These are phyloP conservation scores for Sinopyrophorus schimmeli DNA, from an alignment of 2,888 invertebrate genomes.

Conservation along the genomic window DNA sequence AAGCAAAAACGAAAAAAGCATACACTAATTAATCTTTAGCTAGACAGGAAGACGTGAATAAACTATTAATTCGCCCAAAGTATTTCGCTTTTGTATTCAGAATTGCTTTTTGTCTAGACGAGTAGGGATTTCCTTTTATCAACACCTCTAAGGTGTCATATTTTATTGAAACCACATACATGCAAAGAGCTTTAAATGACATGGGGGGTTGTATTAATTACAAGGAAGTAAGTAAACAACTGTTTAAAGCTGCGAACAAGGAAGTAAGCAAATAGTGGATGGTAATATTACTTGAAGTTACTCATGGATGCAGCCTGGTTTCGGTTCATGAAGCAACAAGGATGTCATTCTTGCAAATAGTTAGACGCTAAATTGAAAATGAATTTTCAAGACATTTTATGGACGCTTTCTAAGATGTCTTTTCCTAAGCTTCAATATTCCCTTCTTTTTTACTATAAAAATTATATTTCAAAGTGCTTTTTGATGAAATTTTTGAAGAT, in stretches of 20 bases:
- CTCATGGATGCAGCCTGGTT: conserved; percentile 7
- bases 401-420: too few species aligned
- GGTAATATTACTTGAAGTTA: conserved; percentile 6
- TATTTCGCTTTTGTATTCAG: neutral
- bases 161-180: conserved; percentile 1
- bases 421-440: too few species aligned
- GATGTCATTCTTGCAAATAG: too few species aligned
- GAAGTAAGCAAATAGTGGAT: conserved; percentile 9
- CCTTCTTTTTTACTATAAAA: too few species aligned
- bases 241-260: conserved; percentile 8
- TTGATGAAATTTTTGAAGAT: too few species aligned
- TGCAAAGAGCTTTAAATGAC: conserved; percentile 3
- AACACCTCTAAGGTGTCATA: conserved; percentile 6
- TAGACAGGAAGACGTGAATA: conserved; percentile 11
- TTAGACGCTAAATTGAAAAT: too few species aligned
- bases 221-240: conserved; percentile 5
- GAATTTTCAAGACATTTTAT: too few species aligned
- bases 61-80: conserved; percentile 10
- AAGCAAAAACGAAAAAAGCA: too few species aligned
- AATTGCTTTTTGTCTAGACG: conserved; percentile 5
- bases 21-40: conserved; percentile 8
- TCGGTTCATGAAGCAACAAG: conserved; percentile 16
- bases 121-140: neutral
- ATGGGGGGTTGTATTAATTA: conserved; percentile 5
- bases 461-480: too few species aligned